Conservation (phyloP, 2,113 vertebrate species). For the Hippocampus zosterae region DNA sequence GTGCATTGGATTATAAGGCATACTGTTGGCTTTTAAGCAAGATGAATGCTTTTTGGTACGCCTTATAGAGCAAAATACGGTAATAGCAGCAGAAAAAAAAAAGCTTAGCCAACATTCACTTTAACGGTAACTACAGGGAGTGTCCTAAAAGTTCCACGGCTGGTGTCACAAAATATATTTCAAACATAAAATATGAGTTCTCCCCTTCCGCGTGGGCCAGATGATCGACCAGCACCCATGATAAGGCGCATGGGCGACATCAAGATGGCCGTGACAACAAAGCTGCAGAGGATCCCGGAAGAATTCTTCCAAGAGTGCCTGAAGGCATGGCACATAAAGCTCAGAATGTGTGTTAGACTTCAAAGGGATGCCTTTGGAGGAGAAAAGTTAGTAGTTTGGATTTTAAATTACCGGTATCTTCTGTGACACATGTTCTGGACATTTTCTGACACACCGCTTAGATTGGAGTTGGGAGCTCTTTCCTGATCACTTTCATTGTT, state of each 20-base stretch:
- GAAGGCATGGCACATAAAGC: not conserved
- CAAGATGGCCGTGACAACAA: not conserved
- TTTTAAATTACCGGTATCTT: not conserved
- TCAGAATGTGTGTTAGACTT: not conserved
- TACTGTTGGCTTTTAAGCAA: too few relatives aligned
- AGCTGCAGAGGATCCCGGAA: not conserved
- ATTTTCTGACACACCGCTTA: not conserved
- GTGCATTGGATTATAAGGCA: too few relatives aligned
- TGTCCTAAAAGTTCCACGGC: not conserved
- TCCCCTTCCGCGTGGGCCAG: not conserved
- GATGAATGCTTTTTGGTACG: too few relatives aligned
- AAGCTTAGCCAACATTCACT: not conserved
- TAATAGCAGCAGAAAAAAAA: not conserved
- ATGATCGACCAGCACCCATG: not conserved
- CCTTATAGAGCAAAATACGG: too few relatives aligned
- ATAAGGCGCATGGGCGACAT: not conserved
- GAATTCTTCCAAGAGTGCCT: not conserved
- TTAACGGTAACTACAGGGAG: not conserved
- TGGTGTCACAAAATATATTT: not conserved
- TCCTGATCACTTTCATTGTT: not conserved
- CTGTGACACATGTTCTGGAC: not conserved
- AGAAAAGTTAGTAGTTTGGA: not conserved
- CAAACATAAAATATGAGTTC: too few relatives aligned
- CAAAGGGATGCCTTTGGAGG: not conserved
- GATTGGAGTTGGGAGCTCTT: not conserved